Evolutionary conservation across 2,888 invertebrate species (phyloP).

Genomic region (Rhaphigaster nebulosa): DNA sequence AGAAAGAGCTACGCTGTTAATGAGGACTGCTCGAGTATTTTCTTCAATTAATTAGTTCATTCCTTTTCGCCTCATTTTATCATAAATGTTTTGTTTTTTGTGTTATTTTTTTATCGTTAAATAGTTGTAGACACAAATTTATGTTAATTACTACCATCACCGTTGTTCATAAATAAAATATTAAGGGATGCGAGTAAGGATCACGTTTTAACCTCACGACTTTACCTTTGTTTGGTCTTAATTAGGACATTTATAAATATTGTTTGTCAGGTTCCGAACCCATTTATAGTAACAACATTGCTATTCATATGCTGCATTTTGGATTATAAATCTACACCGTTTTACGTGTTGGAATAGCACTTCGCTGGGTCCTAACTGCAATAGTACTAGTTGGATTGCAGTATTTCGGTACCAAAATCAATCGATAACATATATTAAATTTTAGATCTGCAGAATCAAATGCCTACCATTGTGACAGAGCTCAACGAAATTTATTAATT

Average conservation of each 20-base stretch:
- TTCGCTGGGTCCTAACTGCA: too few species aligned
- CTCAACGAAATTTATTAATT: too few species aligned
- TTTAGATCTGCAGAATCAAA: too few species aligned
- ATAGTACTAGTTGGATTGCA: too few species aligned
- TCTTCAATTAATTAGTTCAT: too few species aligned
- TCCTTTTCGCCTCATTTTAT: background rate
- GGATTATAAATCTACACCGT: too few species aligned
- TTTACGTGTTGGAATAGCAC: too few species aligned
- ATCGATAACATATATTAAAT: too few species aligned
- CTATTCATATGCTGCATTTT: background rate
- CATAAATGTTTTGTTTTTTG: too few species aligned
- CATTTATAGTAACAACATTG: background rate
- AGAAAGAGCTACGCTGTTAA: background rate
- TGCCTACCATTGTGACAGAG: too few species aligned
- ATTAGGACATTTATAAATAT: background rate
- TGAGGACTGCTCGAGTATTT: background rate
- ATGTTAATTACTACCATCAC: background rate
- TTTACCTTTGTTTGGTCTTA: too few species aligned
- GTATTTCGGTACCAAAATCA: background rate
- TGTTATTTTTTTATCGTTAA: too few species aligned
- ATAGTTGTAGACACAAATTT: background rate
- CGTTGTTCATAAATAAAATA: background rate
- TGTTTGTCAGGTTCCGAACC: background rate
- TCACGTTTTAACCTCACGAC: slow-evolving; percentile 9
- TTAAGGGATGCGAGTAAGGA: background rate